Conservation (phyloP, 23 tunicate species). For the Ciona savignyi region DNA sequence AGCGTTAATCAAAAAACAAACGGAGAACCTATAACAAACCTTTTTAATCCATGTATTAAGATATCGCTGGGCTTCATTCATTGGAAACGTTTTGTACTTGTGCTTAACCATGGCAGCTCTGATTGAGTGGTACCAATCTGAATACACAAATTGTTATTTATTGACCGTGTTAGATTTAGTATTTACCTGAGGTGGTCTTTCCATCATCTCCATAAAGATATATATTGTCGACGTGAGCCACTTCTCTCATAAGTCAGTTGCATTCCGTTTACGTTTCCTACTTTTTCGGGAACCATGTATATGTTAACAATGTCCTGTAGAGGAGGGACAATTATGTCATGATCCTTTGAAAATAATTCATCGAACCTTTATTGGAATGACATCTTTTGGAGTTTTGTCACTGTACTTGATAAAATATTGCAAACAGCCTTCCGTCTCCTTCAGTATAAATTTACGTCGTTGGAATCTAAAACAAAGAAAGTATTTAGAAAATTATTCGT, state of each 20-base stretch:
- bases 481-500: neutral
- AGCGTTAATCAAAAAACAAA: too few relatives aligned
- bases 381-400: slow-evolving; percentile 69
- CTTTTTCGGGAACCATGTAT: slow-evolving; percentile 62
- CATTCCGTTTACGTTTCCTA: slow-evolving; percentile 82
- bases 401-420: slow-evolving; percentile 74
- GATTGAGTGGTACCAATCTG: slow-evolving; percentile 92
- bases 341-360: neutral
- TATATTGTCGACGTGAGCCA: slow-evolving; percentile 59
- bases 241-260: slow-evolving; percentile 84
- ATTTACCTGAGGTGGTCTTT: slow-evolving; percentile 42
- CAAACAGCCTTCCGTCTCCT: slow-evolving; percentile 53
- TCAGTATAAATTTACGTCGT: slow-evolving; percentile 61
- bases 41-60: slow-evolving; percentile 51
- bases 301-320: slow-evolving; percentile 58
- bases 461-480: slow-evolving; percentile 33
- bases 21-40: too few relatives aligned
- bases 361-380: slow-evolving; percentile 25
- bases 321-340: neutral
- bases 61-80: slow-evolving; percentile 40
- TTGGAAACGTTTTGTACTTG: slow-evolving; percentile 62
- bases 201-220: slow-evolving; percentile 76
- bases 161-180: neutral
- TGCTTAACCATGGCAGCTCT: slow-evolving; percentile 69
- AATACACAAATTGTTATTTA: neutral